Evolutionary conservation across 30 jellyfish, hydroid and myxozoan genomes (phyloP), one percentile per base, ranked within the genome.

Genomic region (Chrysaora quinquecirrha): DNA sequence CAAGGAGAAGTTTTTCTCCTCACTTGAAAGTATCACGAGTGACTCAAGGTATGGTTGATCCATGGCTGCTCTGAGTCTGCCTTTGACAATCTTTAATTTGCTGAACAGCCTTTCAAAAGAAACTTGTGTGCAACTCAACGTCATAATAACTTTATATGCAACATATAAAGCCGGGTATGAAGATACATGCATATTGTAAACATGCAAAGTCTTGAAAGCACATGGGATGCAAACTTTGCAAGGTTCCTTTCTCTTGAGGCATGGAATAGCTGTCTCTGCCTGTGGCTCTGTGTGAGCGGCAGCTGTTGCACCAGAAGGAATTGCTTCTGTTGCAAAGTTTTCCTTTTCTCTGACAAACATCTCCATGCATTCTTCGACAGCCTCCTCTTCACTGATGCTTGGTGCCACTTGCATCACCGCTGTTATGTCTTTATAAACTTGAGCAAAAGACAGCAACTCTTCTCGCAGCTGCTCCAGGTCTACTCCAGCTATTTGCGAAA

Each of bases 11-110:
- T 66, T 30, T 34, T 24, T 66, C 78, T 21, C 78, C 34, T 66
- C 78, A 21, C 78, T 66, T 66, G 78, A 66, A 66, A 66, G 20
- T 12, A 66, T 66, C 9, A 66, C n/a, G 34, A 66, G 78, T 66
- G 78, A 21, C 21, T 66, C 78, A 21, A 66, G 78, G 78, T 60
- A 4, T 60, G 33, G 72, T 60, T 66, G 78, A n/a, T n/a, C n/a
- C n/a, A n/a, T n/a, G n/a, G n/a, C n/a, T 21, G 78, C 30, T 28
- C 63, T 28, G 18, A 24, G 24, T 30, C 63, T 66, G 64, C 61
- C 27, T 21, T 66, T 66, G 64, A 66, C 12, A 34, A 66, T 66
- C 30, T 66, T 66, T 30, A 66, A 64, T 34, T 66, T 66, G 78
- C 78, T 21, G 22, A 66, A 66, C 34, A 66, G 34, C 27, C 20